Evolutionary conservation across 2,888 invertebrate genomes (phyloP), one percentile per base, ranked within the genome.

Genomic region (Phortica okadai): DNA sequence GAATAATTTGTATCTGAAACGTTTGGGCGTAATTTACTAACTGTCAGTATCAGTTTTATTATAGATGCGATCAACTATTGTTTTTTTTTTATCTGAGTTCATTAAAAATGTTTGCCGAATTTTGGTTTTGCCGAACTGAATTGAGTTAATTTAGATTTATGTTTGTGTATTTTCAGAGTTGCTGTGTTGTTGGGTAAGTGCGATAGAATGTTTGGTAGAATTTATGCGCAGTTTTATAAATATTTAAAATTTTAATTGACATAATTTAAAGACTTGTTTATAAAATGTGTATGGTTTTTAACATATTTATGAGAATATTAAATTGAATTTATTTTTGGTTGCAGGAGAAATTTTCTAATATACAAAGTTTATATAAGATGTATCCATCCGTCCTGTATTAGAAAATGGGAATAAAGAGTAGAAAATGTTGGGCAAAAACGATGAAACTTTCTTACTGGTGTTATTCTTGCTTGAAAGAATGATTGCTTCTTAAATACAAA

Each of bases 1-100:
- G 44, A 67, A 74, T 64, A 67, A 74, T 74, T 67, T 54, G 66
- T 54, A 54, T 33, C 42, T 50, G 56, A 25, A 25, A 54, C 69
- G 21, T 62, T 62, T 62, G n/a, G 33, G 33, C 33, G 33, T 5
- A 33, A 33, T 33, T 33, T 33, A 33, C 33, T 33, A 50, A 8
- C 50, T 50, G 50, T 50, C 50, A 50, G 10, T 50, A 14, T 50
- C 10, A 50, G 14, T 50, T 50, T 50, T 8, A 50, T 50, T 50
- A 14, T 33, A 33, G 33, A 33, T 1, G 33, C 33, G 33, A 33
- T 33, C 33, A 33, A 33, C 33, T 33, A 14, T 50, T 50, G 50
- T 50, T 50, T 11, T 50, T 14, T 14, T 11, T 50, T 50, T 50
- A 50, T 14, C 5, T 50, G 50, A 50, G 50, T 50, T 14, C 50